Base-by-base conservation (phyloP, 2,113 vertebrate genomes). In the Synchiropus splendidus region DNA sequence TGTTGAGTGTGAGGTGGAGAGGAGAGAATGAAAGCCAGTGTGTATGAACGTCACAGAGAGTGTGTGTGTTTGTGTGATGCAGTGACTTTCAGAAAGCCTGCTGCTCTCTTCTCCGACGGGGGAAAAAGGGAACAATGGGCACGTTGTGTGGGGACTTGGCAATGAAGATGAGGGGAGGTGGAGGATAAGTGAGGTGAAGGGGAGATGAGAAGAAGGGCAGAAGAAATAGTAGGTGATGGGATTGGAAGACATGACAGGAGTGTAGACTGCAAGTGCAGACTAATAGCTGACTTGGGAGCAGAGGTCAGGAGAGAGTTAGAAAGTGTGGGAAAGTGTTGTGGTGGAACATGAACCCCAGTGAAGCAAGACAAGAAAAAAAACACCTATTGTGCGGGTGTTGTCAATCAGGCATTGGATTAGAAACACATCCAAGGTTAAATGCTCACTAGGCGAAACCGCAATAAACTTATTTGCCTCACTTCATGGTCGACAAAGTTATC, bases 101-200 rank as follows among this genome's bases (percentile, higher is more conserved):
- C 57, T 61, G 67, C 51, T 66, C 50, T 70, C 51, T 61, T 62
- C 54, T 72, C 61, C 63, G 54, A 53, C 32, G 43, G 59, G 50
- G 56, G 61, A 33, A 12, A n/a, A 9, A 15, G 36, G 54, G 51
- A 77, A 81, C 78, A 81, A 81, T 81, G 75, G 55, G 53, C 45
- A 56, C 68, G 73, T 81, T 81, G 73, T 78, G 51, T 35, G 45
- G 39, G 18, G 48, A 65, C 61, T 31, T 72, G 77, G 71, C 65
- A 67, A 38, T 51, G 54, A 14, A 43, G 41, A 31, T 13, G 34
- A 34, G 17, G 32, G 44, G 15, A 12, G 18, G 4, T 48, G 44
- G 16, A 36, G 17, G 37, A 40, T 40, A 14, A 36, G 44, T 2
- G 12, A 42, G 14, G 39, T 3, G 30, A 16, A 6, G 48, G 48